phyloP scores from a whole-genome alignment of 1,140 invertebrate species.

The Paraescarpia echinospica region DNA sequence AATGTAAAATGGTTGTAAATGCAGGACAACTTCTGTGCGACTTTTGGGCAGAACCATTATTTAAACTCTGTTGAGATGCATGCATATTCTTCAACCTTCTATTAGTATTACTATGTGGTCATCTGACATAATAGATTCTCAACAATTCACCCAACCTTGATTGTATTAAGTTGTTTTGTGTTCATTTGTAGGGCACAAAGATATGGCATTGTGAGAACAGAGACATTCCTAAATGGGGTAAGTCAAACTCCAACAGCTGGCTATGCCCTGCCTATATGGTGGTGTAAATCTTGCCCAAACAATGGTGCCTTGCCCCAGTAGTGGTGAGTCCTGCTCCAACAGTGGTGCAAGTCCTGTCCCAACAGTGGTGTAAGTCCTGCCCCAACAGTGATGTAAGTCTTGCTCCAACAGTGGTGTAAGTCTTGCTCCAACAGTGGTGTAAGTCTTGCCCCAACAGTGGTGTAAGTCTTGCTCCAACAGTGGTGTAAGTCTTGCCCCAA shows the following conservation, averaged over 20 bases:
- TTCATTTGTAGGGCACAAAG: background rate
- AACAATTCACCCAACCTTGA: background rate
- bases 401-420: too few species aligned
- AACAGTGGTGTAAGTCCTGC: too few species aligned
- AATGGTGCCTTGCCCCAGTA: too few species aligned
- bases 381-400: too few species aligned
- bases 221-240: constrained; percentile 5
- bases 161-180: background rate
- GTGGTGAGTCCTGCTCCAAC: too few species aligned
- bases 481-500: too few species aligned
- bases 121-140: background rate
- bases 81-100: background rate
- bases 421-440: too few species aligned
- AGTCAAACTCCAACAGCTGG: background rate
- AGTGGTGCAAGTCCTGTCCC: too few species aligned
- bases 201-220: background rate
- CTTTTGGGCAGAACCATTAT: background rate
- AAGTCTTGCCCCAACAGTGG: too few species aligned
- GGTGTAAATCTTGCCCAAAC: too few species aligned
- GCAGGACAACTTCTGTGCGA: background rate
- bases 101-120: background rate
- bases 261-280: background rate
- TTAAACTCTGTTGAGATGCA: background rate
- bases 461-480: too few species aligned
- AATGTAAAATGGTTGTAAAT: background rate